These are phyloP conservation scores for Malthinus seriepunctatus DNA, from an alignment of 2,888 invertebrate species.

Conservation along the genomic window DNA sequence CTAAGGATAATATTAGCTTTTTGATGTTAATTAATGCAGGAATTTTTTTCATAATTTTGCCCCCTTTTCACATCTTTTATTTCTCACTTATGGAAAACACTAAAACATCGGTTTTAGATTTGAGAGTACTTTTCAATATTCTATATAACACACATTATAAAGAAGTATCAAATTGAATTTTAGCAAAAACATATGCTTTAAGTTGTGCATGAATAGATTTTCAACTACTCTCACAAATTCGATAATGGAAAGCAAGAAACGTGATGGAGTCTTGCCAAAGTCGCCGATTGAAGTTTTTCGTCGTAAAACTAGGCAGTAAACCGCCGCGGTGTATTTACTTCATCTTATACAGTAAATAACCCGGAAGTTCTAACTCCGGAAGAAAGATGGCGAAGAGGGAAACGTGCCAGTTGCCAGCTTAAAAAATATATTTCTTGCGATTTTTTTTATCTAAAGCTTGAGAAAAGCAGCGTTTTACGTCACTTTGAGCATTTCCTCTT, in stretches of 20 bases:
- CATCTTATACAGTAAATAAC: constrained; percentile 30
- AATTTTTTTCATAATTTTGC: not conserved
- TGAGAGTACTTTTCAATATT: constrained; percentile 9
- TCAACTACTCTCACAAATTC: constrained; percentile 25
- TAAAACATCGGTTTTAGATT: too few species aligned
- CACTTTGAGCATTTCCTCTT: constrained; percentile 12
- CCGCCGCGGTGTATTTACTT: constrained; percentile 28
- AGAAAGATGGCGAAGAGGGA: constrained; percentile 31
- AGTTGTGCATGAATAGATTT: constrained; percentile 19
- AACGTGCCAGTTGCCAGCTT: constrained; percentile 31
- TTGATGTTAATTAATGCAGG: constrained; percentile 18
- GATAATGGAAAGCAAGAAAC: constrained; percentile 19
- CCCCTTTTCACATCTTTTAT: not conserved
- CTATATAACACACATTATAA: constrained; percentile 10
- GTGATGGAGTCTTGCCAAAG: constrained; percentile 26
- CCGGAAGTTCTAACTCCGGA: constrained; percentile 30
- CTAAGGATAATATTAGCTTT: constrained; percentile 16
- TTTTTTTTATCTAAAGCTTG: constrained; percentile 27
- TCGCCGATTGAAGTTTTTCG: constrained; percentile 30
- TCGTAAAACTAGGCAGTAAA: constrained; percentile 29
- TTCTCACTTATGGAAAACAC: too few species aligned
- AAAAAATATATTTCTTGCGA: constrained; percentile 26
- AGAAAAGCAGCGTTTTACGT: constrained; percentile 18
- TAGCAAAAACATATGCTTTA: constrained; percentile 15
- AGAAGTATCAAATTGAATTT: constrained; percentile 16